Conservation (phyloP, 1,140 invertebrate genomes). For the Drosophila setifemur region DNA sequence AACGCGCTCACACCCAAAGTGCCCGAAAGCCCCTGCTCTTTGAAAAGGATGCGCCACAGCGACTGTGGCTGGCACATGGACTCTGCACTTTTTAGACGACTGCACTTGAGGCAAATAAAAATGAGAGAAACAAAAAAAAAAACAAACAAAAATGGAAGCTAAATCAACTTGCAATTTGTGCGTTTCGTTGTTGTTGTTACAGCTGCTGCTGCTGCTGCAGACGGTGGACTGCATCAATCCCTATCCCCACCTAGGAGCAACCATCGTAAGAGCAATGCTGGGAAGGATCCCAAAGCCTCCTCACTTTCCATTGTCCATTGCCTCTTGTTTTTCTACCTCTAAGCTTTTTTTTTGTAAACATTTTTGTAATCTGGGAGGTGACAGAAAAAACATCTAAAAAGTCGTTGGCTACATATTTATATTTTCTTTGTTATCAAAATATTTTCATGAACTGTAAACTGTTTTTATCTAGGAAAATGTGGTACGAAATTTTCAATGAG, state of each 20-base stretch:
- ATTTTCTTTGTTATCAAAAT: no score
- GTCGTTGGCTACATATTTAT: no score
- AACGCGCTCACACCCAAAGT: constrained; percentile 49
- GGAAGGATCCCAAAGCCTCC: background rate
- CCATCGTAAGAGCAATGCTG: constrained; percentile 11
- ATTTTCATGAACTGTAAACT: no score
- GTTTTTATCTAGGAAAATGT: no score
- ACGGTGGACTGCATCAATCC: background rate
- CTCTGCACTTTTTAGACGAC: constrained; percentile 33
- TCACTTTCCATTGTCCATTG: background rate
- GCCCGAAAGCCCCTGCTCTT: background rate
- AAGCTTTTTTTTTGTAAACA: background rate
- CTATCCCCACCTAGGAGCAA: background rate
- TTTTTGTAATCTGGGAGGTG: constrained; percentile 3
- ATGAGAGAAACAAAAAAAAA: constrained; percentile 32
- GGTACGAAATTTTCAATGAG: no score
- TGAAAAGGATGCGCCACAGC: constrained; percentile 31
- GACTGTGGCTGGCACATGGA: constrained; percentile 26
- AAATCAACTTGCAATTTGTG: constrained; percentile 58
- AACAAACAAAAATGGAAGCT: background rate
- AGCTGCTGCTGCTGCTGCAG: background rate
- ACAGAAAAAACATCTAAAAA: no score
- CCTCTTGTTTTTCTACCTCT: background rate
- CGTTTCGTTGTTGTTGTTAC: constrained; percentile 38
- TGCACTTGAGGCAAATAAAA: constrained; percentile 32